These are phyloP conservation scores for Callipepla squamata DNA, from an alignment of 2,113 vertebrate genomes.

Conservation along the genomic window DNA sequence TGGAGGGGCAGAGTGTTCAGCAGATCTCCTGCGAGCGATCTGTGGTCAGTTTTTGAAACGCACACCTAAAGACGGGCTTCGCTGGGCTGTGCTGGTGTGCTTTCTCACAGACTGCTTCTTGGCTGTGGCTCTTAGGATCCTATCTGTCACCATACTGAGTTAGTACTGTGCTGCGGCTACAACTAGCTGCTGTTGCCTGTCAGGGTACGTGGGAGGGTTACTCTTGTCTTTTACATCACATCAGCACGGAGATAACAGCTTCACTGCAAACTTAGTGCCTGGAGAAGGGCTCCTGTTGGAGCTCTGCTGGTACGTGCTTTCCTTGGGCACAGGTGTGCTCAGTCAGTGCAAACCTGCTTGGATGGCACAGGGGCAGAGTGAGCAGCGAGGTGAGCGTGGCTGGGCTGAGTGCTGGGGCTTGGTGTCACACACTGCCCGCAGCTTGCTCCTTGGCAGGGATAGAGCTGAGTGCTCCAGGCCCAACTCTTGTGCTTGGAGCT, in stretches of 20 bases:
- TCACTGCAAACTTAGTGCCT: rapidly evolving
- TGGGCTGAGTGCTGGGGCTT: background rate
- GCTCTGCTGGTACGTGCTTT: background rate
- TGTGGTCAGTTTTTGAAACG: background rate
- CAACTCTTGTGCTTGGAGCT: no score
- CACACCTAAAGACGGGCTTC: rapidly evolving
- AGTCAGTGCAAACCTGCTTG: rapidly evolving
- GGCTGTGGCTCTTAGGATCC: rapidly evolving
- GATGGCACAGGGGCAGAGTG: background rate
- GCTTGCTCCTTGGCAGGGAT: background rate
- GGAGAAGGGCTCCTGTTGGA: background rate
- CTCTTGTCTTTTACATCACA: rapidly evolving
- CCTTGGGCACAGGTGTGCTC: background rate
- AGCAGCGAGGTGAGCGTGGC: rapidly evolving
- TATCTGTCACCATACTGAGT: rapidly evolving
- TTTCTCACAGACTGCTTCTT: background rate
- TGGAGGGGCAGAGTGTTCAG: background rate
- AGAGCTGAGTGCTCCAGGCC: background rate
- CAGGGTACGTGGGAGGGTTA: rapidly evolving
- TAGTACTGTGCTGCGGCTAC: rapidly evolving
- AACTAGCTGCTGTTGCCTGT: rapidly evolving
- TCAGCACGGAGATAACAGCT: background rate
- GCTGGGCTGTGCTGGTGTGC: background rate
- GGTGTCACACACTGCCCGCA: background rate
- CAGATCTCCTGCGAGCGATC: no score